Percentiles rank a stretch among this genome's conserved stretches.
These are phyloP conservation scores for Buathra laborator DNA, from an alignment of 2,888 invertebrate species.

Conservation along the genomic window DNA sequence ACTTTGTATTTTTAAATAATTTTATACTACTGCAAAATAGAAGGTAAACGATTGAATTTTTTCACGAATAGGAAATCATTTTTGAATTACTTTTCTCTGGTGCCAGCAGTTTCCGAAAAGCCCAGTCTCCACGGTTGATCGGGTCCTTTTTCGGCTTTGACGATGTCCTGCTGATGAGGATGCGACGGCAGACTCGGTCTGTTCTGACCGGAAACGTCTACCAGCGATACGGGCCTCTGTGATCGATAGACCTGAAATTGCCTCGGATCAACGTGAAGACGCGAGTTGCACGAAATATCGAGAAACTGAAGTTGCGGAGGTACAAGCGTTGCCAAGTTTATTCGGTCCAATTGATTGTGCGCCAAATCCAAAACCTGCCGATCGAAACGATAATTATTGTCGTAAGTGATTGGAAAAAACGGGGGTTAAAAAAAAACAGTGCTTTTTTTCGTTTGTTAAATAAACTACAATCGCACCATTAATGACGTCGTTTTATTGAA, in stretches of 20 bases:
- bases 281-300: constrained; percentile 93
- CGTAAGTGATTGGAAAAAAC: neutral
- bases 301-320: constrained; percentile 94
- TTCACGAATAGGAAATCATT: constrained; percentile 1
- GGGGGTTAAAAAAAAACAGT: no score
- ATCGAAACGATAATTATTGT: constrained; percentile 29
- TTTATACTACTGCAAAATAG: no score
- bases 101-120: constrained; percentile 94
- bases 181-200: constrained; percentile 88
- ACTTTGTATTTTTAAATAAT: no score
- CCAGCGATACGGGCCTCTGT: constrained; percentile 92
- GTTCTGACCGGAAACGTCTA: constrained; percentile 94
- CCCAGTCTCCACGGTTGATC: constrained; percentile 93
- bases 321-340: constrained; percentile 91
- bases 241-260: constrained; percentile 93
- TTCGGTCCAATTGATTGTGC: constrained; percentile 93
- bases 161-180: constrained; percentile 82
- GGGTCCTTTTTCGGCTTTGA: constrained; percentile 86
- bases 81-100: constrained; percentile 86
- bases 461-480: constrained; percentile 85
- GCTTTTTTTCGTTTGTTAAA: neutral
- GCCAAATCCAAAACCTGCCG: constrained; percentile 91
- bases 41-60: neutral
- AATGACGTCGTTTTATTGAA: constrained; percentile 91
- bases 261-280: constrained; percentile 93